A percentile compares a stretch with the other conserved stretches of the same genome.
phyloP scores from a whole-genome alignment of 2,113 vertebrate genomes.

The Hippolais icterina region DNA sequence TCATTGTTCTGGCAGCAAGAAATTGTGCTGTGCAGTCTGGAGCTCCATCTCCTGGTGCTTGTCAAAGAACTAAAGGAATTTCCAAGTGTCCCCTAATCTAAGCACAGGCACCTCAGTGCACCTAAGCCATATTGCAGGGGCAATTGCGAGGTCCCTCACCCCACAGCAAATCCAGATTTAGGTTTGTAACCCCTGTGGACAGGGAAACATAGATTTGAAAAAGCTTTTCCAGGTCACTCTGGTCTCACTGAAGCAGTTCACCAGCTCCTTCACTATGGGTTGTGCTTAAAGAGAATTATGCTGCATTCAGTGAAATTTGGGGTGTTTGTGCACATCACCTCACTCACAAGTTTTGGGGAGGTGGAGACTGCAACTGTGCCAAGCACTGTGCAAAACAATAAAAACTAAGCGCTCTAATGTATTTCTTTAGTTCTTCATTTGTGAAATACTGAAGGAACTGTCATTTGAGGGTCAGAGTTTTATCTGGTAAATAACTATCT shows the following conservation, averaged over 20 bases:
- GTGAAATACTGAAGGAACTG: neutral
- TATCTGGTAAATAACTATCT: neutral
- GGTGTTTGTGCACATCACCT: neutral
- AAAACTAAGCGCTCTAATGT: neutral
- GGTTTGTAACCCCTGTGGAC: neutral
- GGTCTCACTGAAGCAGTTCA: neutral
- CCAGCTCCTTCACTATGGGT: neutral
- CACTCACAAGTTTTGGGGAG: neutral
- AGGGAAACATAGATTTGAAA: neutral
- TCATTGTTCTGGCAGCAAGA: neutral
- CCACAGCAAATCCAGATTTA: neutral
- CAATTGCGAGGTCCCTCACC: neutral
- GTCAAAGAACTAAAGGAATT: neutral
- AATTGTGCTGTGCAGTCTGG: neutral
- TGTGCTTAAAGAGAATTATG: neutral
- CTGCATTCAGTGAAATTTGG: neutral
- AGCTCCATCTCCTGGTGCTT: constrained; percentile 55
- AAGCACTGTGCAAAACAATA: neutral
- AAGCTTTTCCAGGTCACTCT: neutral
- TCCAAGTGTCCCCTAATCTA: neutral
- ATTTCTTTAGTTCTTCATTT: neutral
- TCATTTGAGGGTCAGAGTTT: neutral
- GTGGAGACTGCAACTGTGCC: neutral
- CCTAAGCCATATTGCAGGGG: neutral
- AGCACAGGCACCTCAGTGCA: neutral